A percentile compares a stretch with the other conserved stretches of the same genome.
phyloP scores from a whole-genome alignment of 2,113 vertebrate species.

The Proterorhinus semilunaris region DNA sequence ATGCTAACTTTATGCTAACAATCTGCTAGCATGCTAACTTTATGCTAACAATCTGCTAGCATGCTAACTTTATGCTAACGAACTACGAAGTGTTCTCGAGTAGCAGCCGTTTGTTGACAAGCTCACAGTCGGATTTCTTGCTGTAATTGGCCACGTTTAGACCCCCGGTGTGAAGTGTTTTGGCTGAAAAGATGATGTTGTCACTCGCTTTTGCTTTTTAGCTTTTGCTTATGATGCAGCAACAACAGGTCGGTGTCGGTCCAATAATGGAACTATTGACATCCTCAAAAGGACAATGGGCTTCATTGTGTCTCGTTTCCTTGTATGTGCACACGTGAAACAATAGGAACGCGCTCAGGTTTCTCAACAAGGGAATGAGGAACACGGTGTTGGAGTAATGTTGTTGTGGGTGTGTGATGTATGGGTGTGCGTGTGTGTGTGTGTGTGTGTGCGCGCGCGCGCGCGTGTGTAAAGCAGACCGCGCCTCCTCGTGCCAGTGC shows the following conservation, averaged over 20 bases:
- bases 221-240: not conserved
- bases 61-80: not conserved
- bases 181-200: not conserved
- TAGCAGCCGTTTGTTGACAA: not conserved
- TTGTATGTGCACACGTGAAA: not conserved
- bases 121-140: conserved; percentile 30
- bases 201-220: not conserved
- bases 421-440: no score
- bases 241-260: not conserved
- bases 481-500: conserved; percentile 14
- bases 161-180: not conserved
- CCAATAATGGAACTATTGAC: not conserved
- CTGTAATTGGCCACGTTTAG: not conserved
- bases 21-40: not conserved
- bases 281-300: not conserved
- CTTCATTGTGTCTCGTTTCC: not conserved
- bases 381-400: not conserved
- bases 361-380: conserved; percentile 9
- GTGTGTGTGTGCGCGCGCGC: no score
- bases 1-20: not conserved
- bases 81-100: not conserved
- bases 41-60: not conserved
- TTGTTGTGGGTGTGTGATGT: no score
- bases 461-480: not conserved
- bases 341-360: not conserved